Evolutionary conservation across 2,797 vertebrate genomes (phyloP).

Genomic region (Crocodylus rhombifer): DNA sequence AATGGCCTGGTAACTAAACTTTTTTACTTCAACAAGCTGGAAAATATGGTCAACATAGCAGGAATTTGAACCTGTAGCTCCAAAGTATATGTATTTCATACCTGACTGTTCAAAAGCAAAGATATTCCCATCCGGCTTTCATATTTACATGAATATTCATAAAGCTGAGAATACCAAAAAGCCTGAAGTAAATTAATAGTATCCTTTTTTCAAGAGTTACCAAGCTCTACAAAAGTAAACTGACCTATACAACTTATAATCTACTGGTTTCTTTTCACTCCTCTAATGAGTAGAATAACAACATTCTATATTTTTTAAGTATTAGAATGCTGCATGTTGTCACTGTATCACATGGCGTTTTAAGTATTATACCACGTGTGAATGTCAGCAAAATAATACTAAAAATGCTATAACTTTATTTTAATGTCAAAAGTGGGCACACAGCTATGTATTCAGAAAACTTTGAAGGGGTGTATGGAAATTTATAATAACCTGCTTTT

Average conservation of each 20-base stretch:
- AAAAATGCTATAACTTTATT: background rate
- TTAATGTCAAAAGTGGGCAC: background rate
- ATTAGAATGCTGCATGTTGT: background rate
- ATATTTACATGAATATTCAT: background rate
- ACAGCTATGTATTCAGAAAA: background rate
- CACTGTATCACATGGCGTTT: background rate
- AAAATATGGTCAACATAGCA: background rate
- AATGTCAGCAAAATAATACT: background rate
- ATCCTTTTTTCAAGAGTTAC: background rate
- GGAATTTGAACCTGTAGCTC: background rate
- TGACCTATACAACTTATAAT: background rate
- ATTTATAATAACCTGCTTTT: background rate
- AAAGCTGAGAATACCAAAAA: background rate
- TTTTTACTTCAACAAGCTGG: background rate
- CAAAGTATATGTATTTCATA: background rate
- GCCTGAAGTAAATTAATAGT: background rate
- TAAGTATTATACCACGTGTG: background rate
- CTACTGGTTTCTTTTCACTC: background rate
- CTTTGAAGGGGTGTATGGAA: background rate
- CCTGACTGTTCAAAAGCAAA: background rate
- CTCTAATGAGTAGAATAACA: slow-evolving; percentile 8
- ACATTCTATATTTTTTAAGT: background rate
- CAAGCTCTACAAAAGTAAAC: background rate
- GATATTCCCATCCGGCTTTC: background rate
- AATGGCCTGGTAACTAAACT: background rate